phyloP scores from a whole-genome alignment of 2,888 invertebrate genomes.

The Limnephilus auricula region DNA sequence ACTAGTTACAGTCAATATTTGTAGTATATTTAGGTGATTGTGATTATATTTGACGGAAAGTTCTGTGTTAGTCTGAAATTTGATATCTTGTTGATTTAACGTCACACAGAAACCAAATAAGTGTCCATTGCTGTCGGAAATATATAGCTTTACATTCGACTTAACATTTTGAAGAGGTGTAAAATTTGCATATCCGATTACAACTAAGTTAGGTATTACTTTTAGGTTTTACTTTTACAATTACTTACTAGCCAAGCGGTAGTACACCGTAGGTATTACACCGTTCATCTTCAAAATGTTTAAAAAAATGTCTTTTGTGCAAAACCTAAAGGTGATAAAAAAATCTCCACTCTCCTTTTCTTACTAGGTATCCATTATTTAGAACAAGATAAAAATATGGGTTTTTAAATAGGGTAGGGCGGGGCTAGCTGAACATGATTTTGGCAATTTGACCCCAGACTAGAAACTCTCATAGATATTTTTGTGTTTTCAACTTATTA shows the following conservation, averaged over 20 bases:
- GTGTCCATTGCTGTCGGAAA: conserved; percentile 11
- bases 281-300: no score
- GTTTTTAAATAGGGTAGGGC: no score
- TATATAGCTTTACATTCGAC: background rate
- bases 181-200: conserved; percentile 4
- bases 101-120: conserved; percentile 21
- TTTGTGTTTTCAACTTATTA: no score
- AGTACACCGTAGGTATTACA: background rate
- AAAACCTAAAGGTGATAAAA: background rate
- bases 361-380: no score
- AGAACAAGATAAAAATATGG: no score
- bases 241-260: background rate
- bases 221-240: no score
- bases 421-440: no score
- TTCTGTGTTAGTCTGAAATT: conserved; percentile 5
- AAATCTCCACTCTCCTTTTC: no score
- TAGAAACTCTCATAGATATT: no score
- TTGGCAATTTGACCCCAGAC: no score
- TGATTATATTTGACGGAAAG: background rate
- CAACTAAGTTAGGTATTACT: background rate
- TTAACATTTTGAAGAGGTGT: conserved; percentile 26
- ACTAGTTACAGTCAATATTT: no score
- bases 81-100: background rate
- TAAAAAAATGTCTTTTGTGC: background rate
- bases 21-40: no score